Evolutionary conservation across 2,888 invertebrate genomes (phyloP), one percentile per base, ranked within the genome.

Genomic region (Himalopsyche japonica): DNA sequence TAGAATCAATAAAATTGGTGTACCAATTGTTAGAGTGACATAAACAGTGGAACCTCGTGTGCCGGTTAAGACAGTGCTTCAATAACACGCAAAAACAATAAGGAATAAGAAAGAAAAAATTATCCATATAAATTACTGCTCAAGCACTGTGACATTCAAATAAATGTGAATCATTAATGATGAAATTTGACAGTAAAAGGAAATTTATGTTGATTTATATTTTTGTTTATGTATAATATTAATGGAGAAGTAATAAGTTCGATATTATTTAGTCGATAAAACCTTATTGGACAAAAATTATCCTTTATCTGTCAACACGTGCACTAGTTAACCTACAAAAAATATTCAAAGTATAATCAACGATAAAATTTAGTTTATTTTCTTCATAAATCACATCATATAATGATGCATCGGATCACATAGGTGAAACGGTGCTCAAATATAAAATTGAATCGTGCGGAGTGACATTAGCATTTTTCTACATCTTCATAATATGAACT

Each of bases 1-100:
- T 10, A 70, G 24, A 84, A 87, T 76, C 27, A 37, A n/a, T 24
- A 15, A 82, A n/a, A 57, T 57, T n/a, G 20, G 3, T 20, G 57
- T 57, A 20, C 57, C 24, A 20, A 57, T 20, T 57, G 57, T 57
- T 57, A 57, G 20, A 6, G 57, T 57, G 57, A 57, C 57, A 57
- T 57, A 24, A 57, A 57, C 57, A n/a, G 24, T 57, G n/a, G 20
- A n/a, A 20, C 20, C 57, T 57, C 43, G 15, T 57, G 20, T 57
- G 20, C 57, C 57, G 24, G 57, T 57, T 57, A 57, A 57, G 20
- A 57, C n/a, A 8, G 57, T 57, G 57, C 57, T 57, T 57, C n/a
- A 20, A 24, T 57, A 20, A 57, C 57, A 57, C 57, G 10, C 20
- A 57, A 8, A 57, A 15, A 43, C 15, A 43, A 15, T 43, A 43